Base-by-base conservation (phyloP, 2,888 invertebrate genomes). In the Diachrysia chrysitis region DNA sequence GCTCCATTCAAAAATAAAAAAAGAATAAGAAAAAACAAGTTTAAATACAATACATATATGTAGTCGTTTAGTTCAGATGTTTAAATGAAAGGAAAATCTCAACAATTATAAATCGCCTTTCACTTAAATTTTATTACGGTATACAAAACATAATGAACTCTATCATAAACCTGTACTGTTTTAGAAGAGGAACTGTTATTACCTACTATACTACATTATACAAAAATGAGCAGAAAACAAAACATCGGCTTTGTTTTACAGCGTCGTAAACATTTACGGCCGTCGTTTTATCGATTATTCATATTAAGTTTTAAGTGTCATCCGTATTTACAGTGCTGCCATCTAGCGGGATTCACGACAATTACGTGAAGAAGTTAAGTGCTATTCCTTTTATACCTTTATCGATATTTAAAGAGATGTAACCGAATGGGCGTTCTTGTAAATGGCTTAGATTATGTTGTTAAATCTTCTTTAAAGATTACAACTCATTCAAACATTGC, bases 181-280 rank as follows among this genome's bases (percentile, higher is more conserved):
- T 32, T 10, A 32, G 32, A 32, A 32, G 32, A 32, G 32, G 32
- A n/a, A n/a, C n/a, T n/a, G n/a, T n/a, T 10, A 9, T 2, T 32
- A 10, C 32, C 32, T 10, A n/a, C n/a, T n/a, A n/a, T 42, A 32
- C 42, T n/a, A n/a, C 16, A 42, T 42, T 42, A 42, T 42, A n/a
- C 42, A 42, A 37, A 23, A 23, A 21, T 51, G 35, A 35, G 14
- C 23, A 16, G 46, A 54, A 42, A 54, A 42, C 61, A 17, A 42
- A 62, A 25, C 55, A 23, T n/a, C 23, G 16, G 29, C 62, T 17
- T 37, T 37, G 17, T 62, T 62, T 62, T 62, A 62, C 62, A 42
- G 16, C 55, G 12, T 55, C 54, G 23, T 62, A 62, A 62, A 62
- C 42, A 42, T 62, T 62, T 46, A 62, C 55, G 62, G 42, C 9